Percentiles rank a stretch among this genome's conserved stretches.
These are phyloP conservation scores for Coreius guichenoti DNA, from an alignment of 2,797 vertebrate species.

Conservation along the genomic window DNA sequence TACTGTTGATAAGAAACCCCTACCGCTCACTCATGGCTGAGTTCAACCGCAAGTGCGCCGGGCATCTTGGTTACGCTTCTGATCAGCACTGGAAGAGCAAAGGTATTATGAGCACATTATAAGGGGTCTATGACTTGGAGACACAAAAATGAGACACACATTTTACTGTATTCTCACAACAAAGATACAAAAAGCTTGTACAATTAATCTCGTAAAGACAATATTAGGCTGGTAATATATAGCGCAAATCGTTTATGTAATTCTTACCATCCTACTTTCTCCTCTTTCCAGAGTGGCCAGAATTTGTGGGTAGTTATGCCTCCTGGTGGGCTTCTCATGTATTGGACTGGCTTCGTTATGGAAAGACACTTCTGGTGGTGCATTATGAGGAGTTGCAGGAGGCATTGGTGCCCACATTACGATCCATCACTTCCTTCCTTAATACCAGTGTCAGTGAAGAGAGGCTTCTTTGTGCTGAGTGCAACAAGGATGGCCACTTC, in stretches of 20 bases:
- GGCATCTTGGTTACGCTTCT: slow-evolving; percentile 93
- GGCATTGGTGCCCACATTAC: slow-evolving; percentile 86
- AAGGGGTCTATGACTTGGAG: background rate
- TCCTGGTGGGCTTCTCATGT: slow-evolving; percentile 98
- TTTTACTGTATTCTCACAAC: background rate
- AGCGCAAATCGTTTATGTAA: background rate
- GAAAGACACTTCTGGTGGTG: slow-evolving; percentile 86
- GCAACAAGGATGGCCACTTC: slow-evolving; percentile 95
- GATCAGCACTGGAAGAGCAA: slow-evolving; percentile 94
- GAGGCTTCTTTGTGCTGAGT: slow-evolving; percentile 90
- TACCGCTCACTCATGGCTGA: slow-evolving; percentile 93
- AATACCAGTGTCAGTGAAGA: slow-evolving; percentile 87
- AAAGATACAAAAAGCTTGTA: background rate
- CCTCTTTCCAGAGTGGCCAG: slow-evolving; percentile 88
- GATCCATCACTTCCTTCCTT: slow-evolving; percentile 86
- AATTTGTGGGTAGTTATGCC: slow-evolving; percentile 94
- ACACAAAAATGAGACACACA: background rate
- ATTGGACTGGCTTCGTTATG: slow-evolving; percentile 92
- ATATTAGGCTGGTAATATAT: background rate
- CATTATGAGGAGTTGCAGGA: slow-evolving; percentile 92
- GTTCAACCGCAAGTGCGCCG: slow-evolving; percentile 95
- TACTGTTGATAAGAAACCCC: slow-evolving; percentile 93
- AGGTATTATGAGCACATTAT: slow-evolving; percentile 73
- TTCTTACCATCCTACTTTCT: background rate
- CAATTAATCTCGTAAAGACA: background rate